Evolutionary conservation across 2,888 invertebrate species (phyloP).

Genomic region (Ormyrus rosae): DNA sequence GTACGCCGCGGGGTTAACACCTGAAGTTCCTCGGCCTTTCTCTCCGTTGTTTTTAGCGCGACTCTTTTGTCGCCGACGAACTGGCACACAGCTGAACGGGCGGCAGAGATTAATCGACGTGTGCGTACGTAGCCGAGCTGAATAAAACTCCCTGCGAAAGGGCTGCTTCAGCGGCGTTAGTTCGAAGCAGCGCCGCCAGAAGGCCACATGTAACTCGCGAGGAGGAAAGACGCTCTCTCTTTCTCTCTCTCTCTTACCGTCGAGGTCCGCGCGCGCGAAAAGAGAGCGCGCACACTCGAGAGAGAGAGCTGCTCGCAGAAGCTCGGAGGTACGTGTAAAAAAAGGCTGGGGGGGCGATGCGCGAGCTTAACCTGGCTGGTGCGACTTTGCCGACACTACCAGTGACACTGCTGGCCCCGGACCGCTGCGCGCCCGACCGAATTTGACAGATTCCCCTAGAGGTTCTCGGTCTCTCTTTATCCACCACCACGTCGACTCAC

Average conservation of each 20-base stretch:
- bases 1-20: background rate
- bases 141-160: slow-evolving; percentile 22
- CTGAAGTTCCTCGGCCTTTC: background rate
- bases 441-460: slow-evolving; percentile 23
- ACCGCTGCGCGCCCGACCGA: slow-evolving; percentile 4
- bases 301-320: too few species aligned
- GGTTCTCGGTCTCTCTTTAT: slow-evolving; percentile 1
- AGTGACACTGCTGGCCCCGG: background rate
- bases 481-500: slow-evolving; percentile 29
- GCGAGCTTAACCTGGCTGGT: too few species aligned
- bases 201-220: slow-evolving; percentile 27
- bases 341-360: too few species aligned
- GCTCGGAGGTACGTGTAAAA: too few species aligned
- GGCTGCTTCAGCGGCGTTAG: background rate
- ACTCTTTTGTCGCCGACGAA: background rate
- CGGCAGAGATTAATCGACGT: background rate
- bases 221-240: background rate
- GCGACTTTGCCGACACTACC: too few species aligned
- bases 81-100: background rate
- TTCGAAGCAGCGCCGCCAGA: slow-evolving; percentile 28
- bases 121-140: slow-evolving; percentile 26
- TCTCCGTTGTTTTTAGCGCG: background rate
- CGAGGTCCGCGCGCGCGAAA: background rate
- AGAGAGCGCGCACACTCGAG: background rate
- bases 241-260: background rate